Evolutionary conservation across 2,888 invertebrate species (phyloP), one percentile per base, ranked within the genome.

Genomic region (Andrena haemorrhoa): DNA sequence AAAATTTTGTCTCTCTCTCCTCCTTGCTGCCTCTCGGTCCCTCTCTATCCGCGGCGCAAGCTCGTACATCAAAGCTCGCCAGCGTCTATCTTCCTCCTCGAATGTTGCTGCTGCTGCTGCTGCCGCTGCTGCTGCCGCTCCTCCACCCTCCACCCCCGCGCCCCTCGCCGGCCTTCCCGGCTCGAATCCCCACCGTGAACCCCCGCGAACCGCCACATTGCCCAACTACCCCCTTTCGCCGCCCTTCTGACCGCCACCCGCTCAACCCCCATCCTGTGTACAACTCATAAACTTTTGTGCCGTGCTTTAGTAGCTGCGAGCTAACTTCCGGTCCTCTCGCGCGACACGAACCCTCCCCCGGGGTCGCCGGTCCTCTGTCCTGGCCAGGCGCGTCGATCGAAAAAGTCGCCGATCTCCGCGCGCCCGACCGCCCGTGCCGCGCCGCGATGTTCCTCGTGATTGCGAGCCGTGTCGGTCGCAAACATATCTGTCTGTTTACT

Each of bases 11-110:
- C 91, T 90, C 90, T 89, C 89, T 79, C 89, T 89, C 88, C 86
- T 88, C 69, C 83, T 85, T 85, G 56, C 79, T 82, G 31, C 70
- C 83, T 82, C 78, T 70, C 80, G 79, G 83, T 80, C 78, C 86
- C 84, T 86, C 86, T 88, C 90, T 88, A 89, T 86, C 79, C 88
- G 85, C 88, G 82, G 85, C 90, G 89, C 90, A 91, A 92, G 89
- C 93, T 91, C 92, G 90, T 92, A 93, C 92, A 93, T 93, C 93
- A 93, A 93, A 92, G 93, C 93, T 91, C 91, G 91, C 84, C 90
- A 87, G 87, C 89, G 91, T 92, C 91, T 90, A 89, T 92, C 92
- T 92, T 92, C 88, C 90, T 91, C 90, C 86, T 86, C 89, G 90
- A 90, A 88, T 87, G 84, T 86, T 86, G 82, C 84, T 83, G 84